Conservation (phyloP, 1,140 invertebrate genomes). For the Drosophila kanapiae region DNA sequence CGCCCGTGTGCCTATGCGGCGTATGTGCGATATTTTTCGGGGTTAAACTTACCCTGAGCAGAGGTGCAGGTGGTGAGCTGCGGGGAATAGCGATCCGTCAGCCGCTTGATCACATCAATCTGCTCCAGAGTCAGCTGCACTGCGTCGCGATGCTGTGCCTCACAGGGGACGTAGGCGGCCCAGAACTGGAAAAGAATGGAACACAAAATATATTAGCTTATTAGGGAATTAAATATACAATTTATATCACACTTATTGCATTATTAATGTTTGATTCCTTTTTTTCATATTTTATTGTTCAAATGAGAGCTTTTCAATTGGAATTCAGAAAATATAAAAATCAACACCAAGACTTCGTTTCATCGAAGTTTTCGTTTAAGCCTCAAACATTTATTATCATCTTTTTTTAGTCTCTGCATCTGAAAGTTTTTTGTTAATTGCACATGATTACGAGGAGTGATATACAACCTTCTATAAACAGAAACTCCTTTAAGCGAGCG, state of each 20-base stretch:
- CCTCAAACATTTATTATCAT: slow-evolving; percentile 19
- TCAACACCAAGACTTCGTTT: neutral
- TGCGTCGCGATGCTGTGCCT: slow-evolving; percentile 92
- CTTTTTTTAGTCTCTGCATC: slow-evolving; percentile 7
- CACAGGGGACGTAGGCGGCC: slow-evolving; percentile 95
- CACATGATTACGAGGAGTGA: slow-evolving; percentile 37
- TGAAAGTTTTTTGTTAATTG: slow-evolving; percentile 50
- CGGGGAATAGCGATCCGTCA: slow-evolving; percentile 89
- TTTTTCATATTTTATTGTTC: neutral
- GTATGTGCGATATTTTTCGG: slow-evolving; percentile 49
- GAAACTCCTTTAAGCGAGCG: slow-evolving; percentile 17
- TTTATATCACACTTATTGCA: neutral
- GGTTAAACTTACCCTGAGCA: slow-evolving; percentile 87
- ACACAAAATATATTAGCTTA: neutral
- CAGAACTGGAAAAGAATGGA: slow-evolving; percentile 89
- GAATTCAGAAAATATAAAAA: neutral
- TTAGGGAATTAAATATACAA: neutral
- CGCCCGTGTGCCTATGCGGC: slow-evolving; percentile 36
- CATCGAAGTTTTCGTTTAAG: neutral
- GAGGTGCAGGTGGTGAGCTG: slow-evolving; percentile 89
- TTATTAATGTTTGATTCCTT: neutral
- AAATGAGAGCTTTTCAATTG: neutral
- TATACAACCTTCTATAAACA: slow-evolving; percentile 23
- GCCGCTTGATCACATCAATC: slow-evolving; percentile 92
- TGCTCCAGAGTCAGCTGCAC: slow-evolving; percentile 93